phyloP scores from a whole-genome alignment of 2,888 invertebrate species.

The Molanna angustata region DNA sequence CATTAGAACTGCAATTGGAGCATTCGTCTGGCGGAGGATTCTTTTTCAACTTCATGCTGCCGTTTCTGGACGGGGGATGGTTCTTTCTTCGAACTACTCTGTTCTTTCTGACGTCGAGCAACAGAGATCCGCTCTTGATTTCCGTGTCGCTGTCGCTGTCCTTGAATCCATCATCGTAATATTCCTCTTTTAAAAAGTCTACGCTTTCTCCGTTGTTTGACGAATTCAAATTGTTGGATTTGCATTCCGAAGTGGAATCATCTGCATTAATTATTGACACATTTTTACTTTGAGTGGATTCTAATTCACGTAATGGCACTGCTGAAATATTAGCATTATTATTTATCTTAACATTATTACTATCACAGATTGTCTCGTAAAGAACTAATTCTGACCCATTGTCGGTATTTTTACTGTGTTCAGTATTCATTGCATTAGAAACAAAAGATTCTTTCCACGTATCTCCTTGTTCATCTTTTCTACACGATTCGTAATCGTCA shows the following conservation, averaged over 20 bases:
- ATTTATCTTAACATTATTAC: too few relatives aligned
- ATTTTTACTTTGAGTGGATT: too few relatives aligned
- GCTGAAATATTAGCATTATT: too few relatives aligned
- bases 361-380: too few relatives aligned
- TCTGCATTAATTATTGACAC: too few relatives aligned
- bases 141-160: slow-evolving; percentile 30
- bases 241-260: too few relatives aligned
- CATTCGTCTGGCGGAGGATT: background rate
- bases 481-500: background rate
- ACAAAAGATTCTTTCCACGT: background rate
- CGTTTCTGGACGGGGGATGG: slow-evolving; percentile 36
- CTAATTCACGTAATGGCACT: too few relatives aligned
- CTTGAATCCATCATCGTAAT: background rate
- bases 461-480: background rate
- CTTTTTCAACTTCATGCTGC: slow-evolving; percentile 8
- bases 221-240: too few relatives aligned
- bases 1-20: background rate
- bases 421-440: too few relatives aligned
- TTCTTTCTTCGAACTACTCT: slow-evolving; percentile 45
- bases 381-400: too few relatives aligned
- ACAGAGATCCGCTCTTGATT: slow-evolving; percentile 37
- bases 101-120: slow-evolving; percentile 44
- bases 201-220: too few relatives aligned
- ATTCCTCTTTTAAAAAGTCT: background rate
- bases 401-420: too few relatives aligned